Base-by-base conservation (phyloP, 2,888 invertebrate species). In the Nomada fucata region DNA sequence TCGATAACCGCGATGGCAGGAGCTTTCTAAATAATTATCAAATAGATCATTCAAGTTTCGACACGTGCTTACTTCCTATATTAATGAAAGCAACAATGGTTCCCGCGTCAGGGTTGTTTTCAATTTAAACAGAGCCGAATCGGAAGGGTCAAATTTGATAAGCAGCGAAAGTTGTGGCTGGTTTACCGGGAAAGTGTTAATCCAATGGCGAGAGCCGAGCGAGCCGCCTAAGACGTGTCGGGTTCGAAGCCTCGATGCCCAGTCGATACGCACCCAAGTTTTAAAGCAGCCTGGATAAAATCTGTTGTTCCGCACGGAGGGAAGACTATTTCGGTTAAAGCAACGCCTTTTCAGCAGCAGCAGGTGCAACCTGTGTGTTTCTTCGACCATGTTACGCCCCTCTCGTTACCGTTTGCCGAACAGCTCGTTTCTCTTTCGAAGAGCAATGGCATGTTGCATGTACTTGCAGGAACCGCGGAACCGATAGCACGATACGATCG, bases 341-440 rank as follows among this genome's bases (percentile, higher is more conserved):
- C 26, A 29, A 36, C 10, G 3, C 9, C 65, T 3, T 36, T n/a
- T 29, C 15, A n/a, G 53, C 67, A n/a, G 60, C 84, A 65, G 82
- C 87, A 86, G 87, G 86, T 86, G 86, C 86, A 84, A 76, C 72
- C 72, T 83, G 73, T 68, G 76, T 72, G 78, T 74, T 86, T 65
- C 69, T 76, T 73, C 61, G 72, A 72, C 60, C 68, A 59, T 71
- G 79, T 87, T 67, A 61, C 76, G 76, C 73, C 79, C 69, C 72
- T 68, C 75, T 76, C 69, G 79, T 67, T 82, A 20, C 74, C 57
- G 52, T 57, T 52, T 59, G 23, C 60, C 67, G 73, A 59, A 68
- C 75, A 77, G 53, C 75, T 83, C 72, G 88, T 83, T 86, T 83
- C 77, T 80, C 88, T 86, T 74, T 74, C 71, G 69, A 72, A 55